A percentile compares a stretch with the other conserved stretches of the same genome.
Evolutionary conservation across 2,888 invertebrate species (phyloP).

Genomic region (Nephrotoma guestfalica): DNA sequence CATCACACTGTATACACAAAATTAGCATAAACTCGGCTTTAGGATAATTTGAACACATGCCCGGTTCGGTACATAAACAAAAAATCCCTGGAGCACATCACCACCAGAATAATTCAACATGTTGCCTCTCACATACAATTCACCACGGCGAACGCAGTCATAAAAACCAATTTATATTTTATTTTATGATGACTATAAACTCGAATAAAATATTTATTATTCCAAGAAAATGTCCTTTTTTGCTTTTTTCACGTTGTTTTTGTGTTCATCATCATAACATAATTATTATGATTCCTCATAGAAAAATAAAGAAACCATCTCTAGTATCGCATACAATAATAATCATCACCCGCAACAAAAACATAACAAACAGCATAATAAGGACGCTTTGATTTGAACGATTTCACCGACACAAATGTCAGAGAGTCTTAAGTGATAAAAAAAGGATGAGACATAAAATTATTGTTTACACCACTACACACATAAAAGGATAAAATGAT

Average conservation of each 20-base stretch:
- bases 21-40: too few relatives aligned
- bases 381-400: neutral
- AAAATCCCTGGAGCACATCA: neutral
- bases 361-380: neutral
- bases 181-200: neutral
- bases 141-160: neutral
- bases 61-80: neutral
- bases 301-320: neutral
- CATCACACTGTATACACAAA: too few relatives aligned
- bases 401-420: neutral
- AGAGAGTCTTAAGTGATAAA: neutral
- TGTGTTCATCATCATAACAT: neutral
- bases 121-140: neutral
- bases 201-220: neutral
- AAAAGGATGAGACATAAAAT: neutral
- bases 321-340: neutral
- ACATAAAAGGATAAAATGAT: neutral
- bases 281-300: neutral
- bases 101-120: neutral
- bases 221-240: neutral
- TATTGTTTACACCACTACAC: neutral
- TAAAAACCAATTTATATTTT: neutral
- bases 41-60: neutral
- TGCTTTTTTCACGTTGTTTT: neutral
- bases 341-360: neutral